Base-by-base conservation (phyloP, 2,113 vertebrate species). In the Phoenicopterus ruber region DNA sequence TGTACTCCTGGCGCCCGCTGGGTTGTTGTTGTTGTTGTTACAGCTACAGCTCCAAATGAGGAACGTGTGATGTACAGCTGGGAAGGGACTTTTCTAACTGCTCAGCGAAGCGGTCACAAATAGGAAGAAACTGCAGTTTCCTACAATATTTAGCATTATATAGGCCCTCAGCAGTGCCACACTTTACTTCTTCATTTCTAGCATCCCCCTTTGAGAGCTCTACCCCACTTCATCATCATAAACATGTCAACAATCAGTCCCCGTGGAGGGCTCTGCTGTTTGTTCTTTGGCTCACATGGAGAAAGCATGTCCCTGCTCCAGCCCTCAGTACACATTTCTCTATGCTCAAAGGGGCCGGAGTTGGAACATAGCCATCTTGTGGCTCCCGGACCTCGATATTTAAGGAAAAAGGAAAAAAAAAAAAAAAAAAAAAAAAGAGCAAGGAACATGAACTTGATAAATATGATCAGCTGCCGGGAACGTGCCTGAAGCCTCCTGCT, bases 191-290 rank as follows among this genome's bases (percentile, higher is more conserved):
- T 97, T 96, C 96, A 97, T 97, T 97, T 95, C 76, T 82, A 73
- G 93, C 95, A 81, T 95, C 93, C 96, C 90, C 90, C 66, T 97
- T 96, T 72, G 97, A 97, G 94, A 95, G 88, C 76, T 96, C 82
- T 93, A 82, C 84, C 86, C 94, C 92, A 97, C 96, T 98, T 97
- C 93, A 98, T 98, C 97, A 98, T 98, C 97, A 98, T 98, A 98
- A 98, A 98, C 95, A 93, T 97, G 97, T 98, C 98, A 97, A 96
- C 97, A 96, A 91, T 82, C 73, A 42, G 86, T 95, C 97, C 97
- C 96, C 3, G 7, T 61, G 95, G 97, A 97, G 80, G 59, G 86
- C 76, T 95, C 86, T 94, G 95, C 93, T 97, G 93, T 96, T 97
- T 95, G 80, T 97, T 96, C 96, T 94, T 73, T 91, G 65, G 96